Conservation (phyloP, 2,113 vertebrate species). For the Antechinus flavipes region DNA sequence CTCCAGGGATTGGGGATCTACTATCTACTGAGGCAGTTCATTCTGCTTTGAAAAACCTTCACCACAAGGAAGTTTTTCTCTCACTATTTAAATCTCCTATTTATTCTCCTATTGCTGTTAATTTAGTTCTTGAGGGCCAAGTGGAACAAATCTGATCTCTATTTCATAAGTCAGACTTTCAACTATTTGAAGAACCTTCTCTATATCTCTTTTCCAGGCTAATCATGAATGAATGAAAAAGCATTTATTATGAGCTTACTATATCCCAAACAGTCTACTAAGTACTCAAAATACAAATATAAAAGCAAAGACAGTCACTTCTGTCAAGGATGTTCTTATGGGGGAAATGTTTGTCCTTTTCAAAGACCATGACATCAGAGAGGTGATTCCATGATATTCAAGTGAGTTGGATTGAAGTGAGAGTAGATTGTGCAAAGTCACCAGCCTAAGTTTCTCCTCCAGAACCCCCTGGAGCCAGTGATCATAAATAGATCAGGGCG, state of each 20-base stretch:
- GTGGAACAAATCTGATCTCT: neutral
- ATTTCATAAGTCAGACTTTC: neutral
- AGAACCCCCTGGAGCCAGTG: no score
- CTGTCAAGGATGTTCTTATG: neutral
- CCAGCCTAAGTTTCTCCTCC: no score
- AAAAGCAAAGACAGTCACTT: neutral
- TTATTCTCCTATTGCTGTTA: neutral
- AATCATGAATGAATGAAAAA: neutral
- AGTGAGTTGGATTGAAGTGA: no score
- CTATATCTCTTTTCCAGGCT: neutral
- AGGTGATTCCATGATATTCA: no score
- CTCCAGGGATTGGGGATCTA: neutral
- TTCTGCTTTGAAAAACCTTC: neutral
- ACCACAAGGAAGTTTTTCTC: neutral
- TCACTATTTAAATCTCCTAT: neutral
- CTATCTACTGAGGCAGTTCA: neutral
- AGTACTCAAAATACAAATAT: neutral
- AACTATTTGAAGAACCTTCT: neutral
- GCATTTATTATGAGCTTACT: neutral
- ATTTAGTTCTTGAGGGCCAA: neutral
- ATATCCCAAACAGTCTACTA: neutral
- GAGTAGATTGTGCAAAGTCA: no score
- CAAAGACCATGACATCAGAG: no score
- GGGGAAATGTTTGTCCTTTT: no score
- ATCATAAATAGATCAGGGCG: no score